These are phyloP conservation scores for Meghimatium bilineatum DNA, from an alignment of 2,888 invertebrate species.

Conservation along the genomic window DNA sequence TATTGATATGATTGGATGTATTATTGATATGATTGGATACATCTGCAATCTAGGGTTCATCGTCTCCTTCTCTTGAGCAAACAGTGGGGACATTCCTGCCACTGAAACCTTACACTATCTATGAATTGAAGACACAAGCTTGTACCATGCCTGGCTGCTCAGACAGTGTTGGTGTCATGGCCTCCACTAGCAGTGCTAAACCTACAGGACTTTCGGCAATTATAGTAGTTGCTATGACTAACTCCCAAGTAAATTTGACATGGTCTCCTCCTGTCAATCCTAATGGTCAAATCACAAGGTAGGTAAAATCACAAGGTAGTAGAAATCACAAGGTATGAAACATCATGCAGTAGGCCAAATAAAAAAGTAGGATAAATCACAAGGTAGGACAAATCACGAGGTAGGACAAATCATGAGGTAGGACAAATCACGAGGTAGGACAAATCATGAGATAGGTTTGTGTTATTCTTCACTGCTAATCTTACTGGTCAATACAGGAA, in stretches of 20 bases:
- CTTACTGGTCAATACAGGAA: too few relatives aligned
- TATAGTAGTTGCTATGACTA: conserved; percentile 54
- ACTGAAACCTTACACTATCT: conserved; percentile 63
- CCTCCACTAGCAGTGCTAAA: conserved; percentile 61
- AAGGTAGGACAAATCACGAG: conserved; percentile 56
- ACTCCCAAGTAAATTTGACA: conserved; percentile 59
- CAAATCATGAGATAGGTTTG: too few relatives aligned
- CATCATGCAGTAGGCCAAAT: conserved; percentile 64
- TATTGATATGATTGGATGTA: too few relatives aligned
- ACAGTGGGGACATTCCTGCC: conserved; percentile 59
- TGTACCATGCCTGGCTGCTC: conserved; percentile 71
- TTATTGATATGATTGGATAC: too few relatives aligned
- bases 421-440: too few relatives aligned
- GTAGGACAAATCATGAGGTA: not conserved
- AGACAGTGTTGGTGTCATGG: conserved; percentile 58
- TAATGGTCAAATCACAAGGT: conserved; percentile 69
- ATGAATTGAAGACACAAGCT: conserved; percentile 62
- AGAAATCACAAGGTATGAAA: too few relatives aligned
- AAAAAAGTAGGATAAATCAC: conserved; percentile 65
- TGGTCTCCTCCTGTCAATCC: conserved; percentile 66
- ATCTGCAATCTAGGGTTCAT: conserved; percentile 45
- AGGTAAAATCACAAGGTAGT: not conserved
- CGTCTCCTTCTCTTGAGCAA: conserved; percentile 58
- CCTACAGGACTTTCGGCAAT: conserved; percentile 66
- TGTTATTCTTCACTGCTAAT: too few relatives aligned